phyloP scores from a whole-genome alignment of 2,888 invertebrate genomes.

The Lordiphosa andalusiaca region DNA sequence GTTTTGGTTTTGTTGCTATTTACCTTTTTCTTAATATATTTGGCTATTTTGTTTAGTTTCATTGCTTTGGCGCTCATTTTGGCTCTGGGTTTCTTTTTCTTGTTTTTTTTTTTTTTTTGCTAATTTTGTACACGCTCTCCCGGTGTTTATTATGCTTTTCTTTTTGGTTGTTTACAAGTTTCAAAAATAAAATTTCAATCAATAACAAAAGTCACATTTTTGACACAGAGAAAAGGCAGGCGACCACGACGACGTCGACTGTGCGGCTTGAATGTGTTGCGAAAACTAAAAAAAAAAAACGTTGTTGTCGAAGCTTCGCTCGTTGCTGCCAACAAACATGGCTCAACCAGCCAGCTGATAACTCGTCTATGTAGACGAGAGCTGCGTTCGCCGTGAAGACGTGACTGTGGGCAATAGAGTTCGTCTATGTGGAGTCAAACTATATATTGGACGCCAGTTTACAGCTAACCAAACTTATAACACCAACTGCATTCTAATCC shows the following conservation, averaged over 20 bases:
- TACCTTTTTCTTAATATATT: constrained; percentile 80
- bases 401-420: too few species aligned
- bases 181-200: constrained; percentile 9
- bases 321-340: constrained; percentile 38
- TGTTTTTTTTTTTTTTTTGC: too few species aligned
- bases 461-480: too few species aligned
- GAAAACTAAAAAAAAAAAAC: constrained; percentile 65
- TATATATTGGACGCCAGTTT: too few species aligned
- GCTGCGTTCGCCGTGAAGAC: too few species aligned
- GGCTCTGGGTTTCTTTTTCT: constrained; percentile 18
- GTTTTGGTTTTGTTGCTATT: constrained; percentile 28
- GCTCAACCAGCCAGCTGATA: constrained; percentile 41
- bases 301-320: constrained; percentile 14
- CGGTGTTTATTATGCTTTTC: constrained; percentile 25
- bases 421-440: too few species aligned
- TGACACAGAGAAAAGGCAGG: constrained; percentile 1
- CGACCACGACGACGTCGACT: constrained; percentile 36
- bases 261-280: constrained; percentile 68
- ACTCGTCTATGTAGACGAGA: not conserved
- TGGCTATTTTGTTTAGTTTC: constrained; percentile 79
- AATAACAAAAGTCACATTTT: constrained; percentile 34
- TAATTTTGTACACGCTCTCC: constrained; percentile 5
- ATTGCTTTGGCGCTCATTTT: constrained; percentile 78
- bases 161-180: constrained; percentile 21
- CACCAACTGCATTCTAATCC: too few species aligned